phyloP scores from a whole-genome alignment of 2,888 invertebrate genomes.

The Imbricaverruca yamaguchii region DNA sequence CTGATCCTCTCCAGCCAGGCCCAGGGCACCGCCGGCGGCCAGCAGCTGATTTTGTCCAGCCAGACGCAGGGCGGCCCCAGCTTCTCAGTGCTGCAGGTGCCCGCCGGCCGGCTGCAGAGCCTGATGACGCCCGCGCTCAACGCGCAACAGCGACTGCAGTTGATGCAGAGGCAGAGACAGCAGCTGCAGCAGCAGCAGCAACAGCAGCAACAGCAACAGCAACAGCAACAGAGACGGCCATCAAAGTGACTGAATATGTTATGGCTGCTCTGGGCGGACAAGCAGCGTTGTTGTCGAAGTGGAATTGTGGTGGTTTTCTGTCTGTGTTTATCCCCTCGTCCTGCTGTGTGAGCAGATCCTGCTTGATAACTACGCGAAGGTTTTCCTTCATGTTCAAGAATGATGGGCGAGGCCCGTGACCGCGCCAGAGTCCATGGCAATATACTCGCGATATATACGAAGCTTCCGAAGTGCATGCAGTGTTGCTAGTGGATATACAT shows the following conservation, averaged over 20 bases:
- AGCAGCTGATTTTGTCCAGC: constrained; percentile 7
- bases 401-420: too few relatives aligned
- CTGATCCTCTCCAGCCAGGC: background rate
- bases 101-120: background rate
- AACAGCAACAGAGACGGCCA: constrained; percentile 23
- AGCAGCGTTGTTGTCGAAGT: too few relatives aligned
- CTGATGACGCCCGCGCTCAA: background rate
- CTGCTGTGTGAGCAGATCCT: too few relatives aligned
- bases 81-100: constrained; percentile 8
- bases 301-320: too few relatives aligned
- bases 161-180: constrained; percentile 26
- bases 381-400: too few relatives aligned
- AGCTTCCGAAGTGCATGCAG: too few relatives aligned
- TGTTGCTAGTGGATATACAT: too few relatives aligned
- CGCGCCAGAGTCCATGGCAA: too few relatives aligned
- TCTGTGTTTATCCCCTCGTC: too few relatives aligned
- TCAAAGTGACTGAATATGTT: background rate
- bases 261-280: too few relatives aligned
- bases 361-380: too few relatives aligned
- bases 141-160: constrained; percentile 16
- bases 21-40: background rate
- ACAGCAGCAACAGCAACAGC: constrained; percentile 24
- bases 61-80: background rate
- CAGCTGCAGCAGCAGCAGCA: constrained; percentile 24
- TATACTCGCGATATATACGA: too few relatives aligned